Evolutionary conservation across 1,140 invertebrate genomes (phyloP), one percentile per base, ranked within the genome.

Genomic region (Bradysia coprophila): DNA sequence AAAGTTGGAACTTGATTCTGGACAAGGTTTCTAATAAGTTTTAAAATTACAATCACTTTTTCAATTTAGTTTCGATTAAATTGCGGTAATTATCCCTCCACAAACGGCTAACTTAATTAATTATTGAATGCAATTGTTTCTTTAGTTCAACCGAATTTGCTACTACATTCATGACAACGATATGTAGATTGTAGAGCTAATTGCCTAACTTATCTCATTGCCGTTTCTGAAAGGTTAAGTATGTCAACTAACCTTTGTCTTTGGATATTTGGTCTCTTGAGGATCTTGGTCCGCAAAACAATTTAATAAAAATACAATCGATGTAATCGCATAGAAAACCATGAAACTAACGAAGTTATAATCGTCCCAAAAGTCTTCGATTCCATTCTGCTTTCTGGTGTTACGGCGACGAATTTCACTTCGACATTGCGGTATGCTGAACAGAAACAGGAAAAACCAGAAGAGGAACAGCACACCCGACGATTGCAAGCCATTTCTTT

Each of bases 1-100:
- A 60, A 94, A 96, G 16, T 90, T 90, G 31, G 87, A 71, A 42
- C 65, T 62, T 40, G 72, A 65, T 59, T 97, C 91, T 38, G 94
- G 93, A 63, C 87, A 93, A 52, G 80, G 78, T 49, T 77, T 82
- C 72, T 92, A n/a, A n/a, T n/a, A n/a, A n/a, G n/a, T n/a, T n/a
- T n/a, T n/a, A n/a, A n/a, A n/a, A n/a, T n/a, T n/a, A n/a, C n/a
- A n/a, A n/a, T n/a, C n/a, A n/a, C n/a, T n/a, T n/a, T n/a, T n/a
- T n/a, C n/a, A n/a, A n/a, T n/a, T n/a, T n/a, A n/a, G n/a, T n/a
- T n/a, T n/a, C n/a, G n/a, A n/a, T n/a, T n/a, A n/a, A n/a, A n/a
- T n/a, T n/a, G n/a, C n/a, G n/a, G n/a, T n/a, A n/a, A n/a, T n/a
- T n/a, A n/a, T n/a, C n/a, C n/a, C n/a, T n/a, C n/a, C n/a, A n/a